These are phyloP conservation scores for Melopsittacus undulatus DNA, from an alignment of 2,797 vertebrate genomes.

Conservation along the genomic window DNA sequence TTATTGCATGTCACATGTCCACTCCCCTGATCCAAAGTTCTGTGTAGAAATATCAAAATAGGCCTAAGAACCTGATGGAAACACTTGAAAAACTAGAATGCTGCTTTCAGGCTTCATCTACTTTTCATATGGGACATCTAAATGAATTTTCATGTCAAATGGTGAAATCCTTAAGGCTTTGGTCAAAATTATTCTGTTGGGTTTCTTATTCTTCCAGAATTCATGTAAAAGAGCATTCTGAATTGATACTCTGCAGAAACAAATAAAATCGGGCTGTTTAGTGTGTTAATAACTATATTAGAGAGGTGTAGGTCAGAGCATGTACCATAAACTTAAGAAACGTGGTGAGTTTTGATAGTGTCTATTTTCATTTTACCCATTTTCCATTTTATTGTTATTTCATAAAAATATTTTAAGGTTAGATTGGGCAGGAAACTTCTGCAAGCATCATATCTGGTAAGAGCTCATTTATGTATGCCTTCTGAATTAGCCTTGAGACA, in stretches of 20 bases:
- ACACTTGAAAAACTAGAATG: slow-evolving; percentile 7
- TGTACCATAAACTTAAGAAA: background rate
- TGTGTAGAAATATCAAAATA: background rate
- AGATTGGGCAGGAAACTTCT: background rate
- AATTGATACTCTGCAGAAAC: background rate
- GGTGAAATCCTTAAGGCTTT: background rate
- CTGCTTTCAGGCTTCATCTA: slow-evolving; percentile 14
- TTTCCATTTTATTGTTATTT: background rate
- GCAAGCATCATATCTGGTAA: background rate
- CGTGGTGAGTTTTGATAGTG: background rate
- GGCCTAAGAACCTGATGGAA: background rate
- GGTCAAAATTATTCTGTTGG: background rate
- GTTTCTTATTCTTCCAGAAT: background rate
- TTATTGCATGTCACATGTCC: slow-evolving; percentile 27
- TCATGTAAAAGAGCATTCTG: background rate
- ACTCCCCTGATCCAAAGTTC: background rate
- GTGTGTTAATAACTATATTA: background rate
- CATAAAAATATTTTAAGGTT: background rate
- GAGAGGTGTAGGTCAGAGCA: background rate
- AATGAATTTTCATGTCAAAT: slow-evolving; percentile 7
- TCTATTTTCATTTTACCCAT: background rate
- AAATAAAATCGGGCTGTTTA: background rate
- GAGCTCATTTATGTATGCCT: background rate
- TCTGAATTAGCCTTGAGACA: background rate
- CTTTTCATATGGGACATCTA: background rate